Evolutionary conservation across 2,797 vertebrate species (phyloP).

Genomic region (Macropus fuliginosus): DNA sequence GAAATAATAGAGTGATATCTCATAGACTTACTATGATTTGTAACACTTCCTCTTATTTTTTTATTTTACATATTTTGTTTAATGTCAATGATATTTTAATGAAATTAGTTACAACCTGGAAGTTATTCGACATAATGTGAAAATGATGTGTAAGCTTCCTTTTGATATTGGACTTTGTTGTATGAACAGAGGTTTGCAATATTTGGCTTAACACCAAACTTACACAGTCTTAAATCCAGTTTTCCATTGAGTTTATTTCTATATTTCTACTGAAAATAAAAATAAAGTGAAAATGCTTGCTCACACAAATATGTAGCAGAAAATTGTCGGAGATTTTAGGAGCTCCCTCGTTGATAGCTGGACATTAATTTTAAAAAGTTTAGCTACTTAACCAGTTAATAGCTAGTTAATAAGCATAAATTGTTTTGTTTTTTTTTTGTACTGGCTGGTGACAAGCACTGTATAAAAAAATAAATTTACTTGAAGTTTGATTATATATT

Average conservation of each 20-base stretch:
- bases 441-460: background rate
- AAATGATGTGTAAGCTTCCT: background rate
- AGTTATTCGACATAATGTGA: background rate
- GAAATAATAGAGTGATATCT: background rate
- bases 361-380: background rate
- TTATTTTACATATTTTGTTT: background rate
- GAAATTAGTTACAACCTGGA: background rate
- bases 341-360: background rate
- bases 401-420: background rate
- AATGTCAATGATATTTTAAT: background rate
- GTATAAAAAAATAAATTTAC: background rate
- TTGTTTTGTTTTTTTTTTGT: background rate
- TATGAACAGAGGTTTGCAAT: background rate
- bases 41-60: background rate
- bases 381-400: background rate
- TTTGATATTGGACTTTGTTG: background rate
- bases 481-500: background rate
- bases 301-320: background rate
- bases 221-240: background rate
- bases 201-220: background rate
- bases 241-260: background rate
- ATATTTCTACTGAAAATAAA: background rate
- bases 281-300: background rate
- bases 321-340: background rate
- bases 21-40: background rate